Evolutionary conservation across 2,113 vertebrate genomes (phyloP).

Genomic region (Leuciscus idus): DNA sequence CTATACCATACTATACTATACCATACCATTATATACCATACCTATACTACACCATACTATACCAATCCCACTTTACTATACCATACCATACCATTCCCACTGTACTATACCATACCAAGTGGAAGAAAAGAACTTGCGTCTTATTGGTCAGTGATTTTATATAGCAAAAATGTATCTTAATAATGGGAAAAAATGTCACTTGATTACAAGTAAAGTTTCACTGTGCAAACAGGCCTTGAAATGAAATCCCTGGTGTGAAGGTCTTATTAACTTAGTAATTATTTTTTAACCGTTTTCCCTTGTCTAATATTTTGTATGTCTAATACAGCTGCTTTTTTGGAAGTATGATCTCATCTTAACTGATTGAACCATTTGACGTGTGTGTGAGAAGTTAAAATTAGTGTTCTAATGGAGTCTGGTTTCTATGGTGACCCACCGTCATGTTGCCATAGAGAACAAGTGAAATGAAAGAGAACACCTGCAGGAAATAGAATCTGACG

Average conservation of each 20-base stretch:
- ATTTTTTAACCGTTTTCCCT: neutral
- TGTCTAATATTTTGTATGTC: neutral
- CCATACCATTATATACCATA: too few species aligned
- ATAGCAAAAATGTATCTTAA: neutral
- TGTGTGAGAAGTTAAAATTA: neutral
- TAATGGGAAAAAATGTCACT: neutral
- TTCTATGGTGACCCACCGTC: neutral
- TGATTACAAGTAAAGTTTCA: neutral
- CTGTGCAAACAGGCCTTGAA: neutral
- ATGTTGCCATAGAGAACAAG: neutral
- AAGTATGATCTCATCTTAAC: neutral
- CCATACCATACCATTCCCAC: neutral
- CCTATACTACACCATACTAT: too few species aligned
- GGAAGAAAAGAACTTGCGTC: too few species aligned
- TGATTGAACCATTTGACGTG: neutral
- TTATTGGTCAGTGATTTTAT: neutral
- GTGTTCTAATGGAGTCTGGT: neutral
- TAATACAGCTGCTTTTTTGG: neutral
- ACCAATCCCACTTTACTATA: neutral
- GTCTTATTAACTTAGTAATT: neutral
- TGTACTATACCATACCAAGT: too few species aligned
- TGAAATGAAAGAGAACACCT: neutral
- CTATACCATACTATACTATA: too few species aligned
- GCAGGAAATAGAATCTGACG: constrained; percentile 5
- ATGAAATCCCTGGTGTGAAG: neutral